Percentiles rank a stretch among this genome's conserved stretches.
phyloP scores from a whole-genome alignment of 1,140 invertebrate species.

The Drosophila grimshawi region DNA sequence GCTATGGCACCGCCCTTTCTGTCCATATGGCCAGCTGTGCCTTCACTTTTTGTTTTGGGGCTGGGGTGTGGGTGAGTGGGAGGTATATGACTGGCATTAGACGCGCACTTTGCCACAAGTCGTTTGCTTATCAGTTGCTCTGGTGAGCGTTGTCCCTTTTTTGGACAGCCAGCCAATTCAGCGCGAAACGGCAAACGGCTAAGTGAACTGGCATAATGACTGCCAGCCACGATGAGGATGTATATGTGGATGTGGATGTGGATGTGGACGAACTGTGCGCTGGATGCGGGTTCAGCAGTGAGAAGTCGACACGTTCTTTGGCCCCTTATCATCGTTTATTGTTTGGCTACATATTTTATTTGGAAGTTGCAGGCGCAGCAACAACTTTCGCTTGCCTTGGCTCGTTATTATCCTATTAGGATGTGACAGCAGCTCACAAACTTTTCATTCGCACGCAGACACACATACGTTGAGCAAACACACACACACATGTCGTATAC shows the following conservation, averaged over 20 bases:
- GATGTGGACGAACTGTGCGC: constrained; percentile 6
- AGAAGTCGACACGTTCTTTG: constrained; percentile 70
- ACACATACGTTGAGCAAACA: constrained; percentile 14
- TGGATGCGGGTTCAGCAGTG: constrained; percentile 3
- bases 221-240: neutral
- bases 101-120: constrained; percentile 68
- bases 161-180: constrained; percentile 42
- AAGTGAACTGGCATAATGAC: constrained; percentile 54
- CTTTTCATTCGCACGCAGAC: constrained; percentile 66
- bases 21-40: constrained; percentile 38
- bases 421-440: constrained; percentile 76
- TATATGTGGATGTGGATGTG: neutral
- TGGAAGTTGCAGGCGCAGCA: constrained; percentile 73
- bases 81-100: constrained; percentile 59
- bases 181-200: constrained; percentile 21
- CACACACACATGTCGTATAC: constrained; percentile 75
- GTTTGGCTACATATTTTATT: constrained; percentile 67
- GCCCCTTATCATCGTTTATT: constrained; percentile 82
- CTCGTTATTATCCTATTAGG: constrained; percentile 82
- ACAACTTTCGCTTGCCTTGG: constrained; percentile 74
- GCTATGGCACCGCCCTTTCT: neutral
- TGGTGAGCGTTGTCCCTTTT: constrained; percentile 38
- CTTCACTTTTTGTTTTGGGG: constrained; percentile 18
- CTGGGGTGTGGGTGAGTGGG: constrained; percentile 1
- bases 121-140: constrained; percentile 75